Percentiles rank a stretch among this genome's conserved stretches.
Evolutionary conservation across 2,888 invertebrate species (phyloP).

Genomic region (Megaustenia siamemsis): DNA sequence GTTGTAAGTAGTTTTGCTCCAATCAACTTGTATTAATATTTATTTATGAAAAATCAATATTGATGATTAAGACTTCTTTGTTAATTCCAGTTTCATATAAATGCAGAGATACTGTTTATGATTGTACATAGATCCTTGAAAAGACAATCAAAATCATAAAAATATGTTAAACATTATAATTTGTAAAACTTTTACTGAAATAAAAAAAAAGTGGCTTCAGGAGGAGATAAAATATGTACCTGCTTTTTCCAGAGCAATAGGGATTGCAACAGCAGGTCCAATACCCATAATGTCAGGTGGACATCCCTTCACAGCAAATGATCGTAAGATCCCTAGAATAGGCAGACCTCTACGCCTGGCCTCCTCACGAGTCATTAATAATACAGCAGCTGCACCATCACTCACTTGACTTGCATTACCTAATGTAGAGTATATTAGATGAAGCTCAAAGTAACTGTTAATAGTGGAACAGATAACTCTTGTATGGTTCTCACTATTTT

Average conservation of each 20-base stretch:
- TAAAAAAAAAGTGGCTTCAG: too few relatives aligned
- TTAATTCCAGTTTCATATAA: too few relatives aligned
- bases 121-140: too few relatives aligned
- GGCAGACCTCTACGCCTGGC: conserved; percentile 70
- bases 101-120: too few relatives aligned
- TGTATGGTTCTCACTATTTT: neutral
- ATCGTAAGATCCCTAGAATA: conserved; percentile 73
- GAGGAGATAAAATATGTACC: conserved; percentile 59
- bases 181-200: too few relatives aligned
- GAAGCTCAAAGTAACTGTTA: neutral
- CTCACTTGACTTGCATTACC: conserved; percentile 78
- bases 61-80: too few relatives aligned
- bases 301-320: conserved; percentile 76
- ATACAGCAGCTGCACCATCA: conserved; percentile 78
- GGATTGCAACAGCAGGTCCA: conserved; percentile 77
- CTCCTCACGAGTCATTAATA: conserved; percentile 71
- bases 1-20: too few relatives aligned
- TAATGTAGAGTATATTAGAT: conserved; percentile 51
- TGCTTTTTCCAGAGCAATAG: conserved; percentile 70
- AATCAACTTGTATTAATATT: too few relatives aligned
- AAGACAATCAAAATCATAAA: too few relatives aligned
- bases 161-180: too few relatives aligned
- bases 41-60: too few relatives aligned
- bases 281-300: conserved; percentile 79
- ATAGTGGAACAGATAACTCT: neutral